Conservation (phyloP, 2,797 vertebrate genomes). For the Odontamblyopus lacepedii region DNA sequence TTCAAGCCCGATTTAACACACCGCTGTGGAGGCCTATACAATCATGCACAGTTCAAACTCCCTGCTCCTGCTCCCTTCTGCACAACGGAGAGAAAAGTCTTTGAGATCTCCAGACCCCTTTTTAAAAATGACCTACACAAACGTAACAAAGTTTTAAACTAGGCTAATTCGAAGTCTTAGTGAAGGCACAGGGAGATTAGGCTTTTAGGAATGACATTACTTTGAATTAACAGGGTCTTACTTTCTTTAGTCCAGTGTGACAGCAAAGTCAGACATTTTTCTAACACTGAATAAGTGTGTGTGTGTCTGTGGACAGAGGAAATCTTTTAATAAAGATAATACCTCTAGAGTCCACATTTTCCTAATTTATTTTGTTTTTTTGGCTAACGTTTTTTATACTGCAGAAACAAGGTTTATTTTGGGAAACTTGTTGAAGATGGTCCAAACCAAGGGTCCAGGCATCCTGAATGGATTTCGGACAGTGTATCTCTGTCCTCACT, state of each 20-base stretch:
- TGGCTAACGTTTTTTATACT: constrained; percentile 22
- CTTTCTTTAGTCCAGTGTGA: constrained; percentile 31
- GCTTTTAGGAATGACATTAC: constrained; percentile 43
- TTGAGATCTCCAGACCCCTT: constrained; percentile 53
- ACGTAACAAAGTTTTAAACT: constrained; percentile 32
- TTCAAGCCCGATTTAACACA: constrained; percentile 44
- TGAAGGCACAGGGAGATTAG: constrained; percentile 44
- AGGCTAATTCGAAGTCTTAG: constrained; percentile 43
- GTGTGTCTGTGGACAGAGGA: constrained; percentile 13
- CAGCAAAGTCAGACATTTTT: constrained; percentile 23
- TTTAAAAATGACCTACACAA: constrained; percentile 51
- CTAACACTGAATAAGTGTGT: constrained; percentile 4
- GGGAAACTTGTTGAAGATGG: background rate
- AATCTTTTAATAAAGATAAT: constrained; percentile 42
- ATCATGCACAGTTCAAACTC: constrained; percentile 29
- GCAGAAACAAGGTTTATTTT: background rate
- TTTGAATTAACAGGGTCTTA: constrained; percentile 45
- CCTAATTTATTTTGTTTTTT: constrained; percentile 34
- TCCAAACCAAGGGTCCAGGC: background rate
- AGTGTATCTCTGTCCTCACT: background rate
- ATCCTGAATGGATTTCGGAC: background rate
- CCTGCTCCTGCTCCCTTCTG: constrained; percentile 23
- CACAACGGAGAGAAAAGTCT: constrained; percentile 37
- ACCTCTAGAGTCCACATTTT: constrained; percentile 40
- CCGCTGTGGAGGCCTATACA: constrained; percentile 20